Conservation (phyloP, 2,888 invertebrate genomes). For the Molanna angustata region DNA sequence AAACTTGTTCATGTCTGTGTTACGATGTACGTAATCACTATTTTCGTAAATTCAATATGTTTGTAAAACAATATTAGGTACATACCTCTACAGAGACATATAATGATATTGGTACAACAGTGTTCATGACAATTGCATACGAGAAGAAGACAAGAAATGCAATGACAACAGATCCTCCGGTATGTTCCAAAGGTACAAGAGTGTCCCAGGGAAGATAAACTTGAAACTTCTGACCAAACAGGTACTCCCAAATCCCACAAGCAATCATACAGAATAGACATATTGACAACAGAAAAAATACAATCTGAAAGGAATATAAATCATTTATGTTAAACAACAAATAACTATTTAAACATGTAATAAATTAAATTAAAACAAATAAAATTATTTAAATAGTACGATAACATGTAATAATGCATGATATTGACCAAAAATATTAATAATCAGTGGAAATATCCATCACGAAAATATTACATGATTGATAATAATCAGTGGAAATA, state of each 20-base stretch:
- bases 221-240: slow-evolving; percentile 87
- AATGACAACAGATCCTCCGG: slow-evolving; percentile 86
- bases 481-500: too few relatives aligned
- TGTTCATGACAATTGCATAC: slow-evolving; percentile 98
- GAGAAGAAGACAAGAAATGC: slow-evolving; percentile 98
- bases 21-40: too few relatives aligned
- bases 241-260: slow-evolving; percentile 97
- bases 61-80: too few relatives aligned
- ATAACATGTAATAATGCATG: too few relatives aligned
- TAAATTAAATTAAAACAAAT: too few relatives aligned
- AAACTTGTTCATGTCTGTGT: too few relatives aligned
- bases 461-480: too few relatives aligned
- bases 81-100: slow-evolving; percentile 93
- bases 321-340: not conserved
- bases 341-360: too few relatives aligned
- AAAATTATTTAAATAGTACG: too few relatives aligned
- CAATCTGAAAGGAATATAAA: slow-evolving; percentile 70
- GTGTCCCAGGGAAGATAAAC: slow-evolving; percentile 93
- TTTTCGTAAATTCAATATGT: too few relatives aligned
- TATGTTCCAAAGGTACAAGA: slow-evolving; percentile 80
- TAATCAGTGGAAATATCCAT: too few relatives aligned
- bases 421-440: too few relatives aligned
- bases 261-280: slow-evolving; percentile 97
- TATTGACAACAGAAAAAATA: slow-evolving; percentile 94
- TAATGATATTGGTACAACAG: slow-evolving; percentile 98